These are phyloP conservation scores for Ganaspis brasiliensis DNA, from an alignment of 2,888 invertebrate species.

Conservation along the genomic window DNA sequence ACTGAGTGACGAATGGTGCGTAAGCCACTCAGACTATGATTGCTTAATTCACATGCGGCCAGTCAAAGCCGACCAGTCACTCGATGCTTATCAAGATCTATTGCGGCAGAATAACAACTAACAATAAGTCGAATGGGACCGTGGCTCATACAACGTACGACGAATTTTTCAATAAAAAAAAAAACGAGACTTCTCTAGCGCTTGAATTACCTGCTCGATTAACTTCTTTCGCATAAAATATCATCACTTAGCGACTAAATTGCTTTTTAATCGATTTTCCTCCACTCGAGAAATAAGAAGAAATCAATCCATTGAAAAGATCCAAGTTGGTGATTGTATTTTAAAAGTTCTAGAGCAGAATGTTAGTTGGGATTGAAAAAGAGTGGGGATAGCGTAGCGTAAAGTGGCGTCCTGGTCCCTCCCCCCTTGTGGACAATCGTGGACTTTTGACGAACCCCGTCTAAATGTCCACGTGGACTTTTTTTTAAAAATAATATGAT, in stretches of 20 bases:
- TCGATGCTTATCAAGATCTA: conserved; percentile 74
- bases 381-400: no score
- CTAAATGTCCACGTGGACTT: no score
- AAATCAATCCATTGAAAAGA: no score
- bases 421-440: no score
- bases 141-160: conserved; percentile 17
- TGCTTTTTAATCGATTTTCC: not conserved
- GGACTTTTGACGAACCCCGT: no score
- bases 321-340: no score
- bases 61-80: conserved; percentile 69
- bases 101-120: conserved; percentile 73
- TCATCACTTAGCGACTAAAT: no score
- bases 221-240: not conserved
- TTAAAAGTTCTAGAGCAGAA: no score
- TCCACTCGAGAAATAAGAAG: not conserved
- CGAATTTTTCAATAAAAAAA: conserved; percentile 23
- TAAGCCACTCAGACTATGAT: conserved; percentile 71
- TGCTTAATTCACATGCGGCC: conserved; percentile 75
- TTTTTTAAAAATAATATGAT: no score
- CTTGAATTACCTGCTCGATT: conserved; percentile 8
- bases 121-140: conserved; percentile 65
- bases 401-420: no score
- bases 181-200: not conserved
- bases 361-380: no score
- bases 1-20: conserved; percentile 73